Evolutionary conservation across 2,113 vertebrate species (phyloP).

Genomic region (Callopanchax toddi): DNA sequence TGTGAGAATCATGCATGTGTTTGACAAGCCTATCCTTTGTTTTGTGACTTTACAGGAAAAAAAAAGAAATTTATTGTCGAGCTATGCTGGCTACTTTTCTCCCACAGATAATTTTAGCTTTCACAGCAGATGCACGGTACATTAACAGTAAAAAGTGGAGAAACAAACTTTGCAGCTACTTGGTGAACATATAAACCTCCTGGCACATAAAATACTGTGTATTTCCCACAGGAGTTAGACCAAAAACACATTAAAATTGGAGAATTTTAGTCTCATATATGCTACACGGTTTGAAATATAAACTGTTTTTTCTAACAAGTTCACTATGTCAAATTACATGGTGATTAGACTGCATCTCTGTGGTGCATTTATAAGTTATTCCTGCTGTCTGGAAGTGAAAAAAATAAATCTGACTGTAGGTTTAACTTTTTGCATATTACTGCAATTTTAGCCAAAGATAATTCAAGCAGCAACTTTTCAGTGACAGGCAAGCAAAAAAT

Average conservation of each 20-base stretch:
- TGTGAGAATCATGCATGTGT: neutral
- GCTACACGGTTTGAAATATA: neutral
- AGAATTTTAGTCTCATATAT: neutral
- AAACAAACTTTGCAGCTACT: neutral
- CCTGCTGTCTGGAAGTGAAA: neutral
- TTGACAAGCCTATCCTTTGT: neutral
- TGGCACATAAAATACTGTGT: neutral
- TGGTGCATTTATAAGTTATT: neutral
- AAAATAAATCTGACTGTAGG: neutral
- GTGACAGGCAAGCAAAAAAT: neutral
- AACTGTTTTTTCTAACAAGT: neutral
- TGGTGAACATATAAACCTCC: neutral
- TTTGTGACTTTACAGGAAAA: no score
- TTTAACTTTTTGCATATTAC: neutral
- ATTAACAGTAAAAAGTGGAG: neutral
- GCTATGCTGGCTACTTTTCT: neutral
- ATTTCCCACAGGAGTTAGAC: slow-evolving; percentile 14
- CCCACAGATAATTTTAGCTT: neutral
- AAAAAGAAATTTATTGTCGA: neutral
- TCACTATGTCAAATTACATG: neutral
- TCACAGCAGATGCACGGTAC: neutral
- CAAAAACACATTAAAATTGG: slow-evolving; percentile 4
- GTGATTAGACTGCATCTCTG: neutral
- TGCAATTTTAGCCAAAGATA: neutral
- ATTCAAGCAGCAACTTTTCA: neutral